phyloP scores from a whole-genome alignment of 2,797 vertebrate genomes.

The Calcarius lapponicus region DNA sequence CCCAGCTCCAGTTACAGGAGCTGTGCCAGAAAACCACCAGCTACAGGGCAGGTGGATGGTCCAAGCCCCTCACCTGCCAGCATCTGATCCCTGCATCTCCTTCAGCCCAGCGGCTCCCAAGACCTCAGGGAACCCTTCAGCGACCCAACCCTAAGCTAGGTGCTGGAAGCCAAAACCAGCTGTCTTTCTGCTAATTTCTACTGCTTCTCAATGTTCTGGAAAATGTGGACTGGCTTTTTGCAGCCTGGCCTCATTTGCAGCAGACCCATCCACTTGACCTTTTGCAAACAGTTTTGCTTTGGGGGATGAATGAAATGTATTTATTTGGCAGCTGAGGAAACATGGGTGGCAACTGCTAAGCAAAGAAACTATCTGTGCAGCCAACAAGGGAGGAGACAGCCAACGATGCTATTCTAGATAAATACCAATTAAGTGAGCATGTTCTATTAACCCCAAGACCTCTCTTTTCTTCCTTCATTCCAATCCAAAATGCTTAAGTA shows the following conservation, averaged over 20 bases:
- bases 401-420: not conserved
- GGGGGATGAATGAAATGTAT: not conserved
- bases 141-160: not conserved
- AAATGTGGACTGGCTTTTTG: not conserved
- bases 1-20: not conserved
- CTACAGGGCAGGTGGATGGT: fast-evolving
- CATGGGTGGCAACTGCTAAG: not conserved
- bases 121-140: not conserved
- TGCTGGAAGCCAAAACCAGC: not conserved
- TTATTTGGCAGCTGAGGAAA: not conserved
- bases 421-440: constrained; percentile 20
- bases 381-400: not conserved
- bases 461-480: not conserved
- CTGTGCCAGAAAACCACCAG: not conserved
- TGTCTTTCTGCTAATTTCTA: not conserved
- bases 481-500: not conserved
- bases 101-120: not conserved
- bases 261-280: not conserved
- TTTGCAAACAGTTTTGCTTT: constrained; percentile 14
- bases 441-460: constrained; percentile 30
- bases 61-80: not conserved
- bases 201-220: not conserved
- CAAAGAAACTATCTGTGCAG: constrained; percentile 21
- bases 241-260: not conserved
- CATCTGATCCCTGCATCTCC: not conserved